These are phyloP conservation scores for Drosophila lutescens DNA, from an alignment of 2,888 invertebrate species.

Conservation along the genomic window DNA sequence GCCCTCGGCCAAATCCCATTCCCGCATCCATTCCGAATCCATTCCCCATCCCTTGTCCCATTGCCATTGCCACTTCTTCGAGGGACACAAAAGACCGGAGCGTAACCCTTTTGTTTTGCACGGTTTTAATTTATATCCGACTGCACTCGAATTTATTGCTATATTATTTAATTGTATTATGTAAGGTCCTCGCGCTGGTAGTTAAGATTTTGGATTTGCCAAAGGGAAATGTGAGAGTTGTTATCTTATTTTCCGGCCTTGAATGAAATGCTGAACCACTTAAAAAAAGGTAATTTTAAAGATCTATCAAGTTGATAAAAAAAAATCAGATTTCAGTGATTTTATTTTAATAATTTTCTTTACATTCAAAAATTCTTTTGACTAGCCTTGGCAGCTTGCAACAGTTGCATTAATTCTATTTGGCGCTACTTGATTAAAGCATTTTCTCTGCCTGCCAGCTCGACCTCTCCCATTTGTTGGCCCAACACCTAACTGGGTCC, in stretches of 20 bases:
- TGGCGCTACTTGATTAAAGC: not conserved
- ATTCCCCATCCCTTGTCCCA: constrained; percentile 13
- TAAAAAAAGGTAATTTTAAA: not conserved
- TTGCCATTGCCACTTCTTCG: constrained; percentile 31
- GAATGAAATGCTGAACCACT: not conserved
- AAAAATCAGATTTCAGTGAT: not conserved
- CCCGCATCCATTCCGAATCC: not conserved
- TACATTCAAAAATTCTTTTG: too few relatives aligned
- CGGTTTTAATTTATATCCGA: constrained; percentile 65
- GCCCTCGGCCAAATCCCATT: constrained; percentile 21
- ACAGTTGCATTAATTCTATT: constrained; percentile 15
- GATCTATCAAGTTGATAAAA: constrained; percentile 1
- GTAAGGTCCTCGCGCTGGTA: constrained; percentile 22
- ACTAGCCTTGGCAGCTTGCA: too few relatives aligned
- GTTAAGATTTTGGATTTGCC: constrained; percentile 38
- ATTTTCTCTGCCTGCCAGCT: not conserved
- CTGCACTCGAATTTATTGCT: constrained; percentile 67
- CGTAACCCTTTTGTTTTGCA: constrained; percentile 73
- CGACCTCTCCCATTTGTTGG: constrained; percentile 6
- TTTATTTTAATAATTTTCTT: not conserved
- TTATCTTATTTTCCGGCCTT: constrained; percentile 15
- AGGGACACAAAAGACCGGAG: constrained; percentile 19
- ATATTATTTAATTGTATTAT: constrained; percentile 68
- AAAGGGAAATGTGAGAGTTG: constrained; percentile 10
- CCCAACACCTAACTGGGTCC: constrained; percentile 16